Evolutionary conservation across 2,888 invertebrate genomes (phyloP), one percentile per base, ranked within the genome.

Genomic region (Fragum fragum): DNA sequence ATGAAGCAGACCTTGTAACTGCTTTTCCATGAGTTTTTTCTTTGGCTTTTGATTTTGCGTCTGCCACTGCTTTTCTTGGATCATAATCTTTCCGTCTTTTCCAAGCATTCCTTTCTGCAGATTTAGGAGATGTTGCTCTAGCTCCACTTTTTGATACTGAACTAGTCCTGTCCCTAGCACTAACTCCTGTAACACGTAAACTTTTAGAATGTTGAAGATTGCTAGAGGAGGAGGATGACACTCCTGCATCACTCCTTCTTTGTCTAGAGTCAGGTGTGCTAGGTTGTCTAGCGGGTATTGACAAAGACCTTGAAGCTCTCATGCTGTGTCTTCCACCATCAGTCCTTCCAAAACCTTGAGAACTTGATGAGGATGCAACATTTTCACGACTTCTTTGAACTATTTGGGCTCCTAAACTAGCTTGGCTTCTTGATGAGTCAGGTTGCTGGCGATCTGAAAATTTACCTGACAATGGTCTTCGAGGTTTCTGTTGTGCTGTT

Each of bases 51-150:
- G 90, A 86, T 81, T 93, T 93, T 39, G 93, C 98, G 93, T 98
- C 98, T 26, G 97, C 97, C 0, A 98, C 98, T 42, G 98, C 98
- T 94, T 97, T 97, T 96, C 98, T 97, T 36, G 99, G 99, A 95
- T 99, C 98, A 95, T 99, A 99, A 89, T 97, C 98, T 91, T 98
- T 98, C 84, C 99, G 96, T 79, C 99, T 96, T 93, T 98, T 98
- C 99, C 99, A 99, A 95, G 98, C 98, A 94, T 98, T 96, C 92
- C 98, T 97, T 11, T 97, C 96, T 94, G 98, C 98, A 94, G 92
- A 88, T 83, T 88, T 91, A 0, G 93, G 92, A 21, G 93, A 91
- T 79, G 89, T 90, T 26, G 92, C 88, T 39, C 91, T 85, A 76
- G 90, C 89, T 18, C 81, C 85, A 11, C 91, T 88, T 76, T 90